These are phyloP conservation scores for Drosophila phalerata DNA, from an alignment of 2,888 invertebrate genomes.

Conservation along the genomic window DNA sequence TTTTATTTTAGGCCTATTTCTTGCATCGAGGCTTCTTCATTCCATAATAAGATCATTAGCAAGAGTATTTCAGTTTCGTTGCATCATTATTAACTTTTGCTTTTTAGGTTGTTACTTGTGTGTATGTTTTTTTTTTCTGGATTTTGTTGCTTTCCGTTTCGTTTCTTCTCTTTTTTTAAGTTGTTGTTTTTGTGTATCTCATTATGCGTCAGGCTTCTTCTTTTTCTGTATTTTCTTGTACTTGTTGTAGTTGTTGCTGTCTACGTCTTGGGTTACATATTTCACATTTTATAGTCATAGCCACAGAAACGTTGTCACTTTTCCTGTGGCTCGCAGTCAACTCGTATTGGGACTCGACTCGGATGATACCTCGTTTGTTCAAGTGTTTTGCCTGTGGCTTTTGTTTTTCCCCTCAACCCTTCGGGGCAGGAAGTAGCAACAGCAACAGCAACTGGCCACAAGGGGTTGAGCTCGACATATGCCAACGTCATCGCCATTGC, in stretches of 20 bases:
- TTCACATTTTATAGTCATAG: constrained; percentile 73
- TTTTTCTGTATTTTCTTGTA: constrained; percentile 8
- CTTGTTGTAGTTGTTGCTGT: constrained; percentile 33
- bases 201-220: constrained; percentile 68
- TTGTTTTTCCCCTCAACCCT: constrained; percentile 40
- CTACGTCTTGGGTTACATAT: constrained; percentile 78
- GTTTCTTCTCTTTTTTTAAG: constrained; percentile 38
- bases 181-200: constrained; percentile 60
- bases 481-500: constrained; percentile 38
- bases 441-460: constrained; percentile 54
- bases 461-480: constrained; percentile 45
- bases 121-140: constrained; percentile 1
- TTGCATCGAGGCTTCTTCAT: background rate
- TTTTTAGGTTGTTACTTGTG: constrained; percentile 25
- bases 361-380: constrained; percentile 67
- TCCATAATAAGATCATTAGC: constrained; percentile 4
- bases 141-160: constrained; percentile 67
- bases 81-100: constrained; percentile 10
- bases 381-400: constrained; percentile 68
- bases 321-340: constrained; percentile 36
- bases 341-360: constrained; percentile 38
- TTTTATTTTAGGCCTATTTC: background rate
- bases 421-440: constrained; percentile 56
- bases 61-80: constrained; percentile 41
- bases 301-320: constrained; percentile 53